phyloP scores from a whole-genome alignment of 2,888 invertebrate species.

The Lissonota sp. region DNA sequence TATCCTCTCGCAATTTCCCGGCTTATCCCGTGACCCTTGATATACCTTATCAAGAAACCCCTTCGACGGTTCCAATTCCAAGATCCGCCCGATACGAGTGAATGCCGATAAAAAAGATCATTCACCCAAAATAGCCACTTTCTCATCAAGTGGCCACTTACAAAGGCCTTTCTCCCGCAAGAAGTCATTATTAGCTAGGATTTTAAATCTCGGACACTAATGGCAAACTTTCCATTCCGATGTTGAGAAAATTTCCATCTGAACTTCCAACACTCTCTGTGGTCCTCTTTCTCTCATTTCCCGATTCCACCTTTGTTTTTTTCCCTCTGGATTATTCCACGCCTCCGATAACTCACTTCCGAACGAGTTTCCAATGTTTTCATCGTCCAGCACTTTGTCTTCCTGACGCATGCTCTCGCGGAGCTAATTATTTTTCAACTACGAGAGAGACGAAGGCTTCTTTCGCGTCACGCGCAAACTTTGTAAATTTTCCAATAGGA shows the following conservation, averaged over 20 bases:
- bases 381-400: slow-evolving; percentile 32
- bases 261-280: too few relatives aligned
- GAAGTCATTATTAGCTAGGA: neutral
- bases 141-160: neutral
- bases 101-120: neutral
- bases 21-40: neutral
- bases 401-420: slow-evolving; percentile 46
- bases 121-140: neutral
- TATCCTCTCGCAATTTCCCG: slow-evolving; percentile 7
- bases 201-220: slow-evolving; percentile 3
- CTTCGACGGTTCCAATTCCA: neutral
- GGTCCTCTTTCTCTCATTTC: too few relatives aligned
- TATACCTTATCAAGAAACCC: neutral
- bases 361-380: slow-evolving; percentile 38
- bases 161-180: neutral
- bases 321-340: slow-evolving; percentile 32
- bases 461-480: neutral
- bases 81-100: neutral
- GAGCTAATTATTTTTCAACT: slow-evolving; percentile 59
- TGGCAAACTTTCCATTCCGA: slow-evolving; percentile 30
- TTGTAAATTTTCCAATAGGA: slow-evolving; percentile 6
- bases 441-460: slow-evolving; percentile 1
- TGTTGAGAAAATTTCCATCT: slow-evolving; percentile 31
- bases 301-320: slow-evolving; percentile 11
- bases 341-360: slow-evolving; percentile 36